phyloP scores from a whole-genome alignment of 2,888 invertebrate genomes.

The Ornithoptera alexandrae region DNA sequence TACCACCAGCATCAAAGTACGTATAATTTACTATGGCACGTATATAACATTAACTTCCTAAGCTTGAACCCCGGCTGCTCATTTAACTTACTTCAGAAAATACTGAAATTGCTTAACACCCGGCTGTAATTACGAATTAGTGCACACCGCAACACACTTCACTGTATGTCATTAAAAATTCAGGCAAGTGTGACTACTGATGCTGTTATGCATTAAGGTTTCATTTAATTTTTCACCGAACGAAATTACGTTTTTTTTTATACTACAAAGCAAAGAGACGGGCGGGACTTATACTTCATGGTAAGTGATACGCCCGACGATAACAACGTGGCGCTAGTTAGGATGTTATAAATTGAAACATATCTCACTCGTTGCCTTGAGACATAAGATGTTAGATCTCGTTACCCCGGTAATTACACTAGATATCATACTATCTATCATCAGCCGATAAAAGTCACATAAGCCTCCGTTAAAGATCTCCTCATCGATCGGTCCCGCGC shows the following conservation, averaged over 20 bases:
- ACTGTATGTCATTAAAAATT: constrained; percentile 53
- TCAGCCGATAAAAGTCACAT: too few relatives aligned
- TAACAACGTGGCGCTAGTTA: too few relatives aligned
- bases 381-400: too few relatives aligned
- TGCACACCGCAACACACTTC: constrained; percentile 43
- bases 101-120: constrained; percentile 22
- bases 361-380: too few relatives aligned
- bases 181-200: constrained; percentile 51
- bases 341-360: too few relatives aligned
- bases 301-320: too few relatives aligned
- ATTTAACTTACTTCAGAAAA: constrained; percentile 26
- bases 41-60: constrained; percentile 9
- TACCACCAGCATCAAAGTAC: not conserved
- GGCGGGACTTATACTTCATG: too few relatives aligned
- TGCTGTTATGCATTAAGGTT: constrained; percentile 36
- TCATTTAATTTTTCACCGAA: not conserved
- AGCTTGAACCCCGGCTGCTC: constrained; percentile 3
- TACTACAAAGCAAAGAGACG: too few relatives aligned
- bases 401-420: too few relatives aligned
- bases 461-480: too few relatives aligned
- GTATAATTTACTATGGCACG: not conserved
- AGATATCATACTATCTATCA: too few relatives aligned
- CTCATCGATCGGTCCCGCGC: too few relatives aligned
- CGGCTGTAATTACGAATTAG: constrained; percentile 64
- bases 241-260: not conserved